These are phyloP conservation scores for Hypomecis atomaria DNA, from an alignment of 2,888 invertebrate genomes.

Conservation along the genomic window DNA sequence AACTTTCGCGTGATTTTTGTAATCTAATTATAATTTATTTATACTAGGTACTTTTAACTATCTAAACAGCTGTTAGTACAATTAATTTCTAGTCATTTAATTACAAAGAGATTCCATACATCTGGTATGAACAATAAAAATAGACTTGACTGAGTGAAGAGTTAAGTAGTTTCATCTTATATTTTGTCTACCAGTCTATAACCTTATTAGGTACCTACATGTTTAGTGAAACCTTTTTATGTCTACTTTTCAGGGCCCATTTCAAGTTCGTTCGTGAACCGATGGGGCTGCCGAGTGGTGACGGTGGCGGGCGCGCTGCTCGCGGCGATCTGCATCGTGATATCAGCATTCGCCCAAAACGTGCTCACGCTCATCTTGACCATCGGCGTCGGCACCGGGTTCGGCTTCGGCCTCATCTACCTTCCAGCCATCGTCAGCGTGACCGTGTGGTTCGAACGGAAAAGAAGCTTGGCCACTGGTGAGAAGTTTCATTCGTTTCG, in stretches of 20 bases:
- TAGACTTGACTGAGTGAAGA: too few relatives aligned
- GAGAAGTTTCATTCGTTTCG: slow-evolving; percentile 27
- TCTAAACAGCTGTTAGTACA: too few relatives aligned
- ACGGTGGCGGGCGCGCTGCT: slow-evolving; percentile 95
- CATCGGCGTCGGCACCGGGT: slow-evolving; percentile 97
- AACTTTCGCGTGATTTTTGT: too few relatives aligned
- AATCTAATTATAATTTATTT: too few relatives aligned
- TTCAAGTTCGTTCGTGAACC: slow-evolving; percentile 97
- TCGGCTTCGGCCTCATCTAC: slow-evolving; percentile 98
- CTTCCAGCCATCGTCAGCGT: slow-evolving; percentile 99
- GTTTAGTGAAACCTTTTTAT: slow-evolving; percentile 3
- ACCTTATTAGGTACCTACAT: not conserved
- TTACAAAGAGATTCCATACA: too few relatives aligned
- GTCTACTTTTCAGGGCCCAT: slow-evolving; percentile 91
- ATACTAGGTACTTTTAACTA: too few relatives aligned
- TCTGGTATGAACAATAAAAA: too few relatives aligned
- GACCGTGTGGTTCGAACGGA: slow-evolving; percentile 98
- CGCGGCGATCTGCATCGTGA: slow-evolving; percentile 90
- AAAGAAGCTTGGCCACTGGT: slow-evolving; percentile 96
- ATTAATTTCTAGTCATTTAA: too few relatives aligned
- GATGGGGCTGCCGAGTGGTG: slow-evolving; percentile 95
- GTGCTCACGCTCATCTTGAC: slow-evolving; percentile 94
- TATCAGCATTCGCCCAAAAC: slow-evolving; percentile 93
- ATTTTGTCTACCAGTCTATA: too few relatives aligned
- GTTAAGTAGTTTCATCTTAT: too few relatives aligned